A percentile compares a stretch with the other conserved stretches of the same genome.
phyloP scores from a whole-genome alignment of 2,888 invertebrate species.

The Trilocha varians region DNA sequence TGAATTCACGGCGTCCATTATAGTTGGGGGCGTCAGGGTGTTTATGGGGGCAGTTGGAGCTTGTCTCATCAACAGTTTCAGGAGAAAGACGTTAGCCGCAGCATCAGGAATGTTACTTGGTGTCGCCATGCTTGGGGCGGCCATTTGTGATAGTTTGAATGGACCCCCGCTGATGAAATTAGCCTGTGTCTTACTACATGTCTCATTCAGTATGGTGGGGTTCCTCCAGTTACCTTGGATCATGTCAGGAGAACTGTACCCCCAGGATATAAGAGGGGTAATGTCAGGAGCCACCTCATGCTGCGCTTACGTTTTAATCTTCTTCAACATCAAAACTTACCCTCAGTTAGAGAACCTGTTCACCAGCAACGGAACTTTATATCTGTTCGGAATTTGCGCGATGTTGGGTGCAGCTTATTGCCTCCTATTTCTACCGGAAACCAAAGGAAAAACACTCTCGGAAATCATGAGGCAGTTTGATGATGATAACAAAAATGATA shows the following conservation, averaged over 20 bases:
- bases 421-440: slow-evolving; percentile 77
- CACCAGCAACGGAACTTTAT: slow-evolving; percentile 76
- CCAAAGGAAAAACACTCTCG: slow-evolving; percentile 77
- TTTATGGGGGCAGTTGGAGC: slow-evolving; percentile 79
- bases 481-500: slow-evolving; percentile 42
- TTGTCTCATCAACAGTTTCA: slow-evolving; percentile 76
- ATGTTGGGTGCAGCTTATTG: slow-evolving; percentile 76
- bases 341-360: slow-evolving; percentile 73
- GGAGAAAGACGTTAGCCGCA: slow-evolving; percentile 76
- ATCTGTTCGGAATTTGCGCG: slow-evolving; percentile 75
- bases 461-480: slow-evolving; percentile 79
- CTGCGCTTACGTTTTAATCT: slow-evolving; percentile 79
- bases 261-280: slow-evolving; percentile 77
- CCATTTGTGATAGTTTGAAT: slow-evolving; percentile 70
- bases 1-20: slow-evolving; percentile 79
- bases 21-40: slow-evolving; percentile 78
- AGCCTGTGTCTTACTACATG: slow-evolving; percentile 77
- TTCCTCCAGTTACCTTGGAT: slow-evolving; percentile 83
- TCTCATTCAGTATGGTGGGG: slow-evolving; percentile 82
- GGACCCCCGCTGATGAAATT: slow-evolving; percentile 63
- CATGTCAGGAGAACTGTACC: slow-evolving; percentile 82
- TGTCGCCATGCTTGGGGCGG: slow-evolving; percentile 77
- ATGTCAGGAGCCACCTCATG: slow-evolving; percentile 81
- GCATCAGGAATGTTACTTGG: slow-evolving; percentile 78
- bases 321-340: slow-evolving; percentile 80